Base-by-base conservation (phyloP, 2,888 invertebrate genomes). In the Synergus umbraculus region DNA sequence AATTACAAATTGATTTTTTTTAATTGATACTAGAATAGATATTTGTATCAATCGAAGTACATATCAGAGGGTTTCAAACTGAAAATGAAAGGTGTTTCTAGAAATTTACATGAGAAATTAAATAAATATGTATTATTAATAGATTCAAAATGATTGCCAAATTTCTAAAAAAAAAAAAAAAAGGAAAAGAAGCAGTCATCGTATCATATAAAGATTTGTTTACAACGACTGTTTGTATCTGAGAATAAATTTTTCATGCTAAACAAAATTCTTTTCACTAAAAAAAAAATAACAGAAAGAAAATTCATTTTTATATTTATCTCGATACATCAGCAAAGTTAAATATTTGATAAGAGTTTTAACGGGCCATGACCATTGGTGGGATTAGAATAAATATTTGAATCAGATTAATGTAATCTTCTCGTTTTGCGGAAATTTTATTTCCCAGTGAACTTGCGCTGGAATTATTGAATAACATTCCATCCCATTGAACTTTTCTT, bases 401-500 rank as follows among this genome's bases (percentile, higher is more conserved):
- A 54, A n/a, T 0, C 54, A 54, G 60, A 60, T 60, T 60, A 12
- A 12, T 22, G 22, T 13, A 60, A 29, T 18, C 18, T 60, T 22
- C n/a, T 22, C 12, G 13, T 60, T 60, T 60, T 13, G 22, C 5
- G 12, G 22, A 60, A 60, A 60, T 60, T 12, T 22, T 60, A 60
- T 60, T 60, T 60, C 60, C 5, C 22, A 60, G 12, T 12, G 60
- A 60, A 60, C 18, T 60, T 60, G 60, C 5, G 12, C 18, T 60
- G 10, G 60, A 60, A 60, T 60, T 22, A 60, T 60, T 60, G 60
- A 60, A 60, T 60, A 60, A 60, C 60, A 60, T 60, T 60, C 60
- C 22, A 60, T 60, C 12, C 60, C 60, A 60, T 60, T 60, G 60
- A 22, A 22, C 60, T 82, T 77, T 80, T 80, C 80, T 79, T 81